Evolutionary conservation across 2,888 invertebrate genomes (phyloP).

Genomic region (Lydus trimaculatus): DNA sequence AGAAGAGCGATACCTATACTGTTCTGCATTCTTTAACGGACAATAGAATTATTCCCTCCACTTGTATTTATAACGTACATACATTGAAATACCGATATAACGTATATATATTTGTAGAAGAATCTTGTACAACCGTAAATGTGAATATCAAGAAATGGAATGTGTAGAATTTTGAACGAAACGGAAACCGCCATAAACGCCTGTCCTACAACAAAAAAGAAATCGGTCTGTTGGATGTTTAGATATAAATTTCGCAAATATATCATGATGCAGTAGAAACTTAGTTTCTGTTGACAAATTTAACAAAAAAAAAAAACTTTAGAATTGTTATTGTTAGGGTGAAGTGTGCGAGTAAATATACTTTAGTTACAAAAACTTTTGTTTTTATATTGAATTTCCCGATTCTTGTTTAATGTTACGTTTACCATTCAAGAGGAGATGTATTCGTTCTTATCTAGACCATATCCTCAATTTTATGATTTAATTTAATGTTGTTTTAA

Average conservation of each 20-base stretch:
- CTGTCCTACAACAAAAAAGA: background rate
- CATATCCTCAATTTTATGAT: too few species aligned
- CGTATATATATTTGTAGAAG: background rate
- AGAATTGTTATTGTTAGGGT: background rate
- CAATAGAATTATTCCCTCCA: conserved; percentile 22
- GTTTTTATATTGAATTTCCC: background rate
- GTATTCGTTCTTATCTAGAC: too few species aligned
- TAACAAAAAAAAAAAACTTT: background rate
- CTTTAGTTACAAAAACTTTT: background rate
- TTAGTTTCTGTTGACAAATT: background rate
- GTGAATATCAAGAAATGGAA: background rate
- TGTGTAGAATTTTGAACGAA: background rate
- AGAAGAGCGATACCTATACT: background rate
- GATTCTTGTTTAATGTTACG: background rate
- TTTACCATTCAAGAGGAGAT: background rate
- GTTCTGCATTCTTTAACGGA: conserved; percentile 15
- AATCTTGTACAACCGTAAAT: background rate
- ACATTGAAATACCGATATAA: conserved; percentile 22
- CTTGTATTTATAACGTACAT: conserved; percentile 17
- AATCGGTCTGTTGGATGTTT: background rate
- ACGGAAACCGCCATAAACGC: background rate
- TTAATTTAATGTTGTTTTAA: too few species aligned
- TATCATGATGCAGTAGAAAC: background rate
- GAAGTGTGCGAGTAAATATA: background rate
- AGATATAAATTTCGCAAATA: background rate